Percentiles rank a stretch among this genome's conserved stretches.
Conservation (phyloP, 1,140 invertebrate species). For the Elysia chlorotica region DNA sequence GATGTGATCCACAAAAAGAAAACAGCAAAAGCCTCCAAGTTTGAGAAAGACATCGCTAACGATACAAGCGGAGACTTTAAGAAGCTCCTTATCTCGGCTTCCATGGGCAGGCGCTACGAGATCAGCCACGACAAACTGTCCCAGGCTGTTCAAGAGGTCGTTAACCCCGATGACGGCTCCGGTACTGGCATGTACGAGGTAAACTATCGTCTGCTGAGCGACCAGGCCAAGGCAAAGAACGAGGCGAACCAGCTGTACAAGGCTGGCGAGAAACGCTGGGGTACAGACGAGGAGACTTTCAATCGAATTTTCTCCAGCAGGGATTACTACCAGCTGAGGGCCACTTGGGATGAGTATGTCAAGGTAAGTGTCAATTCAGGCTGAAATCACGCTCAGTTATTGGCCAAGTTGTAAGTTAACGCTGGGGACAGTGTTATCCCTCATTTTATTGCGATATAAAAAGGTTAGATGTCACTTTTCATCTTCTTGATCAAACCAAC, state of each 20-base stretch:
- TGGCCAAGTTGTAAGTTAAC: too few relatives aligned
- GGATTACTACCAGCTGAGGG: slow-evolving; percentile 52
- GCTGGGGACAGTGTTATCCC: too few relatives aligned
- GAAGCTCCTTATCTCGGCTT: slow-evolving; percentile 53
- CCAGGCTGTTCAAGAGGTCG: slow-evolving; percentile 46
- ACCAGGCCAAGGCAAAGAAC: slow-evolving; percentile 35
- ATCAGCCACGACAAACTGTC: slow-evolving; percentile 34
- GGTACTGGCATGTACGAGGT: slow-evolving; percentile 53
- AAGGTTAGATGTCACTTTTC: too few relatives aligned
- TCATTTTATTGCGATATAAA: too few relatives aligned
- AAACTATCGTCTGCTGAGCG: slow-evolving; percentile 43
- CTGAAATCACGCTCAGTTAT: too few relatives aligned
- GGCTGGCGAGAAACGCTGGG: slow-evolving; percentile 62
- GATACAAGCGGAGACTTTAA: slow-evolving; percentile 61
- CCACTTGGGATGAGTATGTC: slow-evolving; percentile 56
- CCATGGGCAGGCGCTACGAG: slow-evolving; percentile 45
- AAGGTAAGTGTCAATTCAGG: slow-evolving; percentile 42
- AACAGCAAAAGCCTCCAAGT: slow-evolving; percentile 26
- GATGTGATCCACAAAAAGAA: slow-evolving; percentile 39
- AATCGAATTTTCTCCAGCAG: slow-evolving; percentile 47
- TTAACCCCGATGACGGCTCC: slow-evolving; percentile 26
- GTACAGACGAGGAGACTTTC: slow-evolving; percentile 64
- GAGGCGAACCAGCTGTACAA: slow-evolving; percentile 48
- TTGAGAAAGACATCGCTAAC: slow-evolving; percentile 57
- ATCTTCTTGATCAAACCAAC: too few relatives aligned